Base-by-base conservation (phyloP, 2,888 invertebrate species). In the Lathronympha strigana region DNA sequence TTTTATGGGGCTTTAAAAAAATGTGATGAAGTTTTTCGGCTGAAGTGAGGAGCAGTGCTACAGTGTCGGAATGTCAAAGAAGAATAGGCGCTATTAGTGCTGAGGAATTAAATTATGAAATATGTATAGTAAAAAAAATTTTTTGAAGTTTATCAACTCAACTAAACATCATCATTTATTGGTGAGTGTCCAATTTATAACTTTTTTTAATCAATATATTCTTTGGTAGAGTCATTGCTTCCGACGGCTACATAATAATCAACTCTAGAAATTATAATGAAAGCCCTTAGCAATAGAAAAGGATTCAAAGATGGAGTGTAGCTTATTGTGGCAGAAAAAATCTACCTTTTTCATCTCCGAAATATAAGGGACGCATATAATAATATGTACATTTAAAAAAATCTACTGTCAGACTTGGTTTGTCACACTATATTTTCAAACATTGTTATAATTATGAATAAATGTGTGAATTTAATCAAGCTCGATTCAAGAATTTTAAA, bases 41-140 rank as follows among this genome's bases (percentile, higher is more conserved):
- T 67, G 61, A 69, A 77, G 79, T 80, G 79, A 77, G 71, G 72
- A 71, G 68, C 67, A 79, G 80, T 78, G 79, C 71, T 74, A 71
- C 72, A 78, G 78, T 80, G 79, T 69, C 70, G 75, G 73, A 77
- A 72, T 72, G 69, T 69, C 69, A 68, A 76, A 73, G 74, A 73
- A 78, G 71, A 72, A 71, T 74, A 72, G 75, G 75, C 80, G 79
- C 74, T 75, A 69, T 71, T 51, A 71, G 82, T 84, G 85, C 76
- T 68, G 74, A 71, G 74, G 73, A 71, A 75, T 57, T 66, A 58
- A 72, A 72, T 60, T 67, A 69, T 71, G 72, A 67, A 69, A 68
- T 73, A 67, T 72, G 64, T 71, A 67, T 68, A 53, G 36, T 50
- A 61, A 17, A 47, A 68, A 62, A 50, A 38, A 19, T 61, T 66